These are phyloP conservation scores for Phrynocephalus forsythii DNA, from an alignment of 2,797 vertebrate species.

Conservation along the genomic window DNA sequence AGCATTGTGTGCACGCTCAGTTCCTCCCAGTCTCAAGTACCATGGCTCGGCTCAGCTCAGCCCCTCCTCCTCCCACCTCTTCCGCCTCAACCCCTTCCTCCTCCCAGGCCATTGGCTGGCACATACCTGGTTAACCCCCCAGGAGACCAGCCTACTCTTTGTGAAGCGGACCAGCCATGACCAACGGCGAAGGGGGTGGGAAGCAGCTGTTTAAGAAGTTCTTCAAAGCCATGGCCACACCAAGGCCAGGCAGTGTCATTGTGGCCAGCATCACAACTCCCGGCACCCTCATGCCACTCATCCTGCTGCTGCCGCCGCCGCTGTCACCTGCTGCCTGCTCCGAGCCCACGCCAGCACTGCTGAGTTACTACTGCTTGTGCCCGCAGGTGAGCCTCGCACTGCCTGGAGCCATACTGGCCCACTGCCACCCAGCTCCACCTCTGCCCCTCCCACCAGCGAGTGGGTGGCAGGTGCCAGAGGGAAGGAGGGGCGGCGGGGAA, in stretches of 20 bases:
- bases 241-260: constrained; percentile 92
- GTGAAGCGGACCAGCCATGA: constrained; percentile 85
- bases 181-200: constrained; percentile 85
- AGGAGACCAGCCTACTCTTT: constrained; percentile 80
- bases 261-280: constrained; percentile 89
- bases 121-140: constrained; percentile 62
- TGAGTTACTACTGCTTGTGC: too few species aligned
- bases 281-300: too few species aligned
- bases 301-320: too few species aligned
- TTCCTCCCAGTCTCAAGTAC: neutral
- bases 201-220: constrained; percentile 99
- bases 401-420: too few species aligned
- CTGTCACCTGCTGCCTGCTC: too few species aligned
- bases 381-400: too few species aligned
- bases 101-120: constrained; percentile 70
- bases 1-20: neutral
- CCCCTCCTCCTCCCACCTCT: neutral
- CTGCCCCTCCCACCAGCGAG: too few species aligned
- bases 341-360: too few species aligned
- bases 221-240: constrained; percentile 96
- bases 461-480: too few species aligned
- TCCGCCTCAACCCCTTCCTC: neutral
- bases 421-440: too few species aligned
- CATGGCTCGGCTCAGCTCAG: neutral
- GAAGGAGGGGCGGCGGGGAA: too few species aligned